These are phyloP conservation scores for Oenanthe melanoleuca DNA, from an alignment of 2,113 vertebrate species.

Conservation along the genomic window DNA sequence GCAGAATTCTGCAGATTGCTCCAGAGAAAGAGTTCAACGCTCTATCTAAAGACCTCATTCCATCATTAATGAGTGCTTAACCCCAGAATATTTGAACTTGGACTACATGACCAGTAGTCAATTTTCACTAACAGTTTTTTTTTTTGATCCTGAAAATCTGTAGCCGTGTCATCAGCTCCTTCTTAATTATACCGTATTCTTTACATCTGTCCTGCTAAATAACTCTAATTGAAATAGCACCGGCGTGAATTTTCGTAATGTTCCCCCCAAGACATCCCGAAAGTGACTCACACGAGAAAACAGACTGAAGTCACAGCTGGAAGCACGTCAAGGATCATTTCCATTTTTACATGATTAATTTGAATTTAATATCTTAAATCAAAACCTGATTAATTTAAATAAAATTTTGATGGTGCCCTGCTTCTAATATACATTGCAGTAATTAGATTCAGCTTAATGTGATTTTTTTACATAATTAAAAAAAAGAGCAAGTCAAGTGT, in stretches of 20 bases:
- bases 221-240: slow-evolving; percentile 99
- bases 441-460: slow-evolving; percentile 92
- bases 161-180: slow-evolving; percentile 81
- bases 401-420: slow-evolving; percentile 96
- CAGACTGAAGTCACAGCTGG: slow-evolving; percentile 99
- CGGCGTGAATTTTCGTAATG: slow-evolving; percentile 97
- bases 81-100: slow-evolving; percentile 54
- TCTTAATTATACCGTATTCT: slow-evolving; percentile 96
- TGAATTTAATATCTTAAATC: slow-evolving; percentile 99
- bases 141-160: slow-evolving; percentile 83
- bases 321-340: slow-evolving; percentile 99
- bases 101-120: slow-evolving; percentile 63
- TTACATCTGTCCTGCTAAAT: slow-evolving; percentile 99
- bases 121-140: slow-evolving; percentile 48
- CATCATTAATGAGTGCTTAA: slow-evolving; percentile 60
- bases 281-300: slow-evolving; percentile 94
- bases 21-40: slow-evolving; percentile 31
- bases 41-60: slow-evolving; percentile 23
- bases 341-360: slow-evolving; percentile 99
- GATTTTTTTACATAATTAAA: slow-evolving; percentile 88
- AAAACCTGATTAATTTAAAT: slow-evolving; percentile 99
- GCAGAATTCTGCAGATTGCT: slow-evolving; percentile 51
- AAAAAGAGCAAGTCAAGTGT: slow-evolving; percentile 82
- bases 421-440: slow-evolving; percentile 92
- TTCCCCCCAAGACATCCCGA: slow-evolving; percentile 95